These are phyloP conservation scores for Thripadectes ignobilis DNA, from an alignment of 2,797 vertebrate genomes.

Conservation along the genomic window DNA sequence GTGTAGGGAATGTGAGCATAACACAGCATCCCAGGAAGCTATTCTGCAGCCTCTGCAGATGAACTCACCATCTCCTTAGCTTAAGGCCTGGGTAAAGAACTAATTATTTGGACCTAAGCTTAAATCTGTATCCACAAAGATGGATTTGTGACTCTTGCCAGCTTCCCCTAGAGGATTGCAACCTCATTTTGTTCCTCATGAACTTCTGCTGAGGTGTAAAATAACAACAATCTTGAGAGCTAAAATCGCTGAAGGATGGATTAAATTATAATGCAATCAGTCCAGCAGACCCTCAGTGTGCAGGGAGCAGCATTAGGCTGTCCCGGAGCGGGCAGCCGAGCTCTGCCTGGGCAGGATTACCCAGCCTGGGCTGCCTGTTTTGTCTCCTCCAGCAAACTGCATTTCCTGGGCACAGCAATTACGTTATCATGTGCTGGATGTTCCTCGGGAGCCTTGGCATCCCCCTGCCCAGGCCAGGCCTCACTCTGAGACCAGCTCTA, in stretches of 20 bases:
- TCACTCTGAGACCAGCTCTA: background rate
- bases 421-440: background rate
- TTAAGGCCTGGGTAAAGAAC: slow-evolving; percentile 34
- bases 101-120: slow-evolving; percentile 54
- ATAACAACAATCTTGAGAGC: slow-evolving; percentile 38
- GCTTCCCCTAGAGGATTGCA: slow-evolving; percentile 48
- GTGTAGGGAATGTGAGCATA: background rate
- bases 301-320: background rate
- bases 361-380: accelerated
- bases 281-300: background rate
- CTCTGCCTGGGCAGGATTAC: background rate
- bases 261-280: slow-evolving; percentile 53
- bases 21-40: background rate
- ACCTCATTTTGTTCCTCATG: slow-evolving; percentile 56
- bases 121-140: slow-evolving; percentile 57
- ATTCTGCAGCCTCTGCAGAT: background rate
- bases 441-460: background rate
- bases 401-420: background rate
- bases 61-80: background rate
- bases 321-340: background rate
- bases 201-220: slow-evolving; percentile 68
- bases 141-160: slow-evolving; percentile 61
- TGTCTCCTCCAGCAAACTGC: background rate
- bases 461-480: background rate
- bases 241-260: slow-evolving; percentile 54